A percentile compares a stretch with the other conserved stretches of the same genome.
Evolutionary conservation across 2,888 invertebrate species (phyloP).

Genomic region (Galerucella pusilla): DNA sequence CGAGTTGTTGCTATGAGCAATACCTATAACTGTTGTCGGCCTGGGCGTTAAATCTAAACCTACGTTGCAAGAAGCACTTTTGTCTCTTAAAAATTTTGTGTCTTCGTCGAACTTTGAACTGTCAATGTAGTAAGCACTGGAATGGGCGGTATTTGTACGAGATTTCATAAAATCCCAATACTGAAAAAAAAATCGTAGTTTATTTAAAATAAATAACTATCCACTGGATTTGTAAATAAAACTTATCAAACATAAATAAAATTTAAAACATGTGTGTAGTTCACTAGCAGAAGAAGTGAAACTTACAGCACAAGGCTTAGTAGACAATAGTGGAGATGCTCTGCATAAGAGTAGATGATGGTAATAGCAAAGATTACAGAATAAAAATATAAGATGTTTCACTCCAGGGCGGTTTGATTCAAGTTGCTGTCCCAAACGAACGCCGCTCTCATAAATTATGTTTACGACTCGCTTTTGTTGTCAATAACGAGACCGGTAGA

Average conservation of each 20-base stretch:
- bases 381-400: no score
- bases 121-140: constrained; percentile 63
- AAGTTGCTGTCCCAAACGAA: no score
- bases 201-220: no score
- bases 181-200: constrained; percentile 58
- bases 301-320: no score
- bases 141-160: constrained; percentile 66
- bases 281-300: no score
- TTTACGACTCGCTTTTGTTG: no score
- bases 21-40: constrained; percentile 70
- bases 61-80: constrained; percentile 82
- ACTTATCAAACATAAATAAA: background rate
- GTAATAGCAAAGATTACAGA: no score
- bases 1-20: constrained; percentile 49
- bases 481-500: no score
- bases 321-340: no score
- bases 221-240: background rate
- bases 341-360: no score
- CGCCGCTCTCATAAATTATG: no score
- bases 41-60: constrained; percentile 77
- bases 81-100: constrained; percentile 75
- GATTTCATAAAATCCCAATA: constrained; percentile 79
- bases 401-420: no score
- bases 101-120: constrained; percentile 64
- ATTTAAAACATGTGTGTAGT: background rate